Conservation (phyloP, 2,888 invertebrate species). For the Stenichneumon culpator region DNA sequence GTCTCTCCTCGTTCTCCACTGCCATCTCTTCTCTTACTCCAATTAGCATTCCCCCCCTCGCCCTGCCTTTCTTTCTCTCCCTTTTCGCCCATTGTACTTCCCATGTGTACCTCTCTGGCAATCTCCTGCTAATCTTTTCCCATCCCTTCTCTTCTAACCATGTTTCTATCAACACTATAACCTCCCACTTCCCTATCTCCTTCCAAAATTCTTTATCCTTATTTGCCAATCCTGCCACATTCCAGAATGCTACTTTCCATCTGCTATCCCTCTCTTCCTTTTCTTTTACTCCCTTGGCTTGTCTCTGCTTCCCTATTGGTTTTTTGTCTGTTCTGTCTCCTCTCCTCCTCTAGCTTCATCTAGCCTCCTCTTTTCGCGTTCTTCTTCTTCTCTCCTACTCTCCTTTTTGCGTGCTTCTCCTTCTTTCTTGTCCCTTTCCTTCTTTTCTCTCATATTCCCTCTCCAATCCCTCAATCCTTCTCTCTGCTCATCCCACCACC, state of each 20-base stretch:
- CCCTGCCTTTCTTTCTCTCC: no score
- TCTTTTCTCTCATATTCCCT: not conserved
- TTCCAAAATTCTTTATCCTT: conserved; percentile 69
- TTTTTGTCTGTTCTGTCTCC: not conserved
- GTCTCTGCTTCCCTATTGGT: not conserved
- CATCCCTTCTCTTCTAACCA: conserved; percentile 69
- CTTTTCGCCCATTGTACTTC: conserved; percentile 24
- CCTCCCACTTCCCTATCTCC: conserved; percentile 55
- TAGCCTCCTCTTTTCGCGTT: not conserved
- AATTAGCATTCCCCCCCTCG: conserved; percentile 52
- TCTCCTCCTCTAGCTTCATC: not conserved
- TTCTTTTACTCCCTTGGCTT: not conserved
- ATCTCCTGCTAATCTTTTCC: conserved; percentile 25
- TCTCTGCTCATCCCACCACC: not conserved
- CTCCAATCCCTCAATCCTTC: not conserved
- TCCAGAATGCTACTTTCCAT: conserved; percentile 62
- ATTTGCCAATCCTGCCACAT: conserved; percentile 63
- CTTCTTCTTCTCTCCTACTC: not conserved
- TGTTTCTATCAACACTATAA: conserved; percentile 64
- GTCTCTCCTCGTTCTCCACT: not conserved
- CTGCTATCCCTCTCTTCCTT: conserved; percentile 15
- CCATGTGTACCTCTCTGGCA: conserved; percentile 63
- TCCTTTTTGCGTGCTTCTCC: not conserved
- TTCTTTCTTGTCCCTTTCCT: not conserved
- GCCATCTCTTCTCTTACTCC: conserved; percentile 54